Evolutionary conservation across 2,888 invertebrate species (phyloP).

Genomic region (Drosophila antonietae): DNA sequence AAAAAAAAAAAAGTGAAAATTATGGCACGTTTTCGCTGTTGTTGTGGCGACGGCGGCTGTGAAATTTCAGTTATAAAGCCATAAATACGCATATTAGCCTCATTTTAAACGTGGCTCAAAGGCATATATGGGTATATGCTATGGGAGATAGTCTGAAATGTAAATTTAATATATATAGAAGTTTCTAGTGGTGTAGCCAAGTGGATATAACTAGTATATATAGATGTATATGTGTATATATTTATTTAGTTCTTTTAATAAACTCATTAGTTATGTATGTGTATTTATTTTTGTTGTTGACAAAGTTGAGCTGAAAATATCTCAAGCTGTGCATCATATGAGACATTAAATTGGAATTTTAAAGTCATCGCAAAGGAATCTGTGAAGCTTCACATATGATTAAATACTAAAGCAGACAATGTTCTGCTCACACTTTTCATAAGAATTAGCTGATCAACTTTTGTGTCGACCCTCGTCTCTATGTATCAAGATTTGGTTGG

Average conservation of each 20-base stretch:
- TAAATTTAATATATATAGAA: background rate
- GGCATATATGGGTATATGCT: constrained; percentile 5
- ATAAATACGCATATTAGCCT: constrained; percentile 81
- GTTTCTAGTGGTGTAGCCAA: background rate
- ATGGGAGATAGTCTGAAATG: background rate
- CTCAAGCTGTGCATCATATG: background rate
- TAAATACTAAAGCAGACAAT: no score
- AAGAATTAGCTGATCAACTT: constrained; percentile 1
- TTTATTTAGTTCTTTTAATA: no score
- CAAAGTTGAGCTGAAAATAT: background rate
- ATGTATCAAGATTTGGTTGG: constrained; percentile 35
- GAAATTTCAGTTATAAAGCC: constrained; percentile 51
- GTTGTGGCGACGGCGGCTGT: constrained; percentile 1
- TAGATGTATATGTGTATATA: constrained; percentile 10
- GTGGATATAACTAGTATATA: no score
- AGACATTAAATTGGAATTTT: background rate
- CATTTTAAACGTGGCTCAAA: constrained; percentile 52
- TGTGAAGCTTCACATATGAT: background rate
- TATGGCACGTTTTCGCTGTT: constrained; percentile 60
- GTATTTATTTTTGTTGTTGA: no score
- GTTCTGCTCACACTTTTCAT: background rate
- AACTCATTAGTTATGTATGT: no score
- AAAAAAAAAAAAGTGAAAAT: constrained; percentile 26
- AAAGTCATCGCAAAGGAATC: background rate
- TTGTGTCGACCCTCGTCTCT: background rate